A percentile compares a stretch with the other conserved stretches of the same genome.
Conservation (phyloP, 2,888 invertebrate genomes). For the Ryuthela nishihirai region DNA sequence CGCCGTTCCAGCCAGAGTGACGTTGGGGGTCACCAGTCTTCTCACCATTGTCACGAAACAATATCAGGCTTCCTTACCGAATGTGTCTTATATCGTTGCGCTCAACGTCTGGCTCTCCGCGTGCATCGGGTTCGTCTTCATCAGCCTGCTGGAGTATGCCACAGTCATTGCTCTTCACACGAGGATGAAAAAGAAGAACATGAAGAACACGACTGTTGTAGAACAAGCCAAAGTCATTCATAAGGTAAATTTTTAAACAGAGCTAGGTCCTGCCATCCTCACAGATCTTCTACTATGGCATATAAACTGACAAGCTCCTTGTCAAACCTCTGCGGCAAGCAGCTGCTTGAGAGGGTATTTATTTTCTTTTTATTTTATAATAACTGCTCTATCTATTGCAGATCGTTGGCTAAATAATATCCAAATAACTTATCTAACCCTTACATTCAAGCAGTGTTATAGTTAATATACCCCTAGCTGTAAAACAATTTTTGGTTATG, state of each 20-base stretch:
- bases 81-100: slow-evolving; percentile 47
- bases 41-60: slow-evolving; percentile 57
- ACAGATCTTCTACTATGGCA: too few species aligned
- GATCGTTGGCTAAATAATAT: too few species aligned
- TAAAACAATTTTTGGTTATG: too few species aligned
- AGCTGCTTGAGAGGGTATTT: too few species aligned
- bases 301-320: too few species aligned
- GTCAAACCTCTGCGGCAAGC: too few species aligned
- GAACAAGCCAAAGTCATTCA: slow-evolving; percentile 16
- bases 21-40: slow-evolving; percentile 68
- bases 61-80: slow-evolving; percentile 31
- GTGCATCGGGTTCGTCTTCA: slow-evolving; percentile 44
- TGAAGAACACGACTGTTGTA: slow-evolving; percentile 1
- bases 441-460: too few species aligned
- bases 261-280: too few species aligned
- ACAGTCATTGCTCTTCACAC: slow-evolving; percentile 37
- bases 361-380: too few species aligned
- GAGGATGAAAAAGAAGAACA: slow-evolving; percentile 8
- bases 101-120: slow-evolving; percentile 45
- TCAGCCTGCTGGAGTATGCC: slow-evolving; percentile 44
- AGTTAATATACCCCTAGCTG: too few species aligned
- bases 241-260: slow-evolving; percentile 15
- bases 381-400: too few species aligned
- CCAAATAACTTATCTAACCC: too few species aligned
- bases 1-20: slow-evolving; percentile 40